Evolutionary conservation across 2,888 invertebrate species (phyloP).

Genomic region (Elysia crispata): DNA sequence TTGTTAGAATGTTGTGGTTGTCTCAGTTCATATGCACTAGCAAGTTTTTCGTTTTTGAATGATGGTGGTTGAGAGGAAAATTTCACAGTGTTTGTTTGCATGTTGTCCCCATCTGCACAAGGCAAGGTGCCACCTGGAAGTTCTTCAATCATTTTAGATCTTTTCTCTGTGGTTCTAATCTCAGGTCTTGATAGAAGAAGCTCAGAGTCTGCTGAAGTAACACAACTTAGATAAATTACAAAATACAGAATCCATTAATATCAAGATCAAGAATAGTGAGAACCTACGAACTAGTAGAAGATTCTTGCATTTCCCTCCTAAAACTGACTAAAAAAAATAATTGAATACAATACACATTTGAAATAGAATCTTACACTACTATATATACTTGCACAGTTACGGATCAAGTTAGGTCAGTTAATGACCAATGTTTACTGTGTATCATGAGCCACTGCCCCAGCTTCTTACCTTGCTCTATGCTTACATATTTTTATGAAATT

Average conservation of each 20-base stretch:
- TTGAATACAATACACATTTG: no score
- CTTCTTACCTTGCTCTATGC: no score
- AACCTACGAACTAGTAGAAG: no score
- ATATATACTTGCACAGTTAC: no score
- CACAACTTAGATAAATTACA: background rate
- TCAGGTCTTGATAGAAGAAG: background rate
- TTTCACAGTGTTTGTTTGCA: constrained; percentile 61
- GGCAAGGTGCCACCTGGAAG: constrained; percentile 2
- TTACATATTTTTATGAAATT: no score
- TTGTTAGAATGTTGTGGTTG: background rate
- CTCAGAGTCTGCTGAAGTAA: constrained; percentile 20
- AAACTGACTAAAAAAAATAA: no score
- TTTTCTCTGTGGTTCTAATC: background rate
- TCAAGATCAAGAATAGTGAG: no score
- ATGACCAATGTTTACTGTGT: no score
- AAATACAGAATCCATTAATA: background rate
- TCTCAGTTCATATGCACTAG: constrained; percentile 36
- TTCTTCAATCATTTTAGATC: constrained; percentile 32
- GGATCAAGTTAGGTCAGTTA: no score
- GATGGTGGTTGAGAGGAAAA: constrained; percentile 59
- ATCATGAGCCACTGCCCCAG: no score
- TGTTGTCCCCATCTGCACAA: constrained; percentile 13
- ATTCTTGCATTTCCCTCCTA: no score
- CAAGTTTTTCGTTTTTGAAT: constrained; percentile 52
- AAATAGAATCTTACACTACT: no score